Evolutionary conservation across 2,113 vertebrate genomes (phyloP).

Genomic region (Tylochromis polylepis): DNA sequence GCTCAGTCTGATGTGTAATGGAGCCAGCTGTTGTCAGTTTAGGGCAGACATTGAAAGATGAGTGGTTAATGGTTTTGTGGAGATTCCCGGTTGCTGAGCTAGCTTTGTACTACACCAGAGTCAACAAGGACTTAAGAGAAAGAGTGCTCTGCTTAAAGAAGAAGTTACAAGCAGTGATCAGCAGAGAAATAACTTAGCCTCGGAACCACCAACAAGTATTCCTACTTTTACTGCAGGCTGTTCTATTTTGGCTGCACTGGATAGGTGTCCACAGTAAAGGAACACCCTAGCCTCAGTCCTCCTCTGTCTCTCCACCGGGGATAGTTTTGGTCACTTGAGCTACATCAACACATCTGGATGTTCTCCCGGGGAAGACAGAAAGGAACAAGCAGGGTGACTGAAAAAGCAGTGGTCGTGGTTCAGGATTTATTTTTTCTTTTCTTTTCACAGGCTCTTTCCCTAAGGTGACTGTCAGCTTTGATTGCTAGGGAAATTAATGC

Average conservation of each 20-base stretch:
- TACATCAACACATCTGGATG: background rate
- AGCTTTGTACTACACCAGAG: background rate
- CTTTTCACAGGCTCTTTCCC: background rate
- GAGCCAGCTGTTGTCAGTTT: background rate
- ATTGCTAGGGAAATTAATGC: background rate
- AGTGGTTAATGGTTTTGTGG: background rate
- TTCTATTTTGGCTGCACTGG: background rate
- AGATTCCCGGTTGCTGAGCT: background rate
- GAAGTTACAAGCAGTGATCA: background rate
- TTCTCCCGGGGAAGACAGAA: background rate
- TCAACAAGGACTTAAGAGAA: background rate
- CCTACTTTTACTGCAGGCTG: background rate
- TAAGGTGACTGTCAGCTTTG: background rate
- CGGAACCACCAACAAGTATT: background rate
- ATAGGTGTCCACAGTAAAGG: background rate
- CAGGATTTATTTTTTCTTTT: background rate
- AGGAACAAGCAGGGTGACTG: background rate
- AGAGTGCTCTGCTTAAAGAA: background rate
- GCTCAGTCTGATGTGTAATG: background rate
- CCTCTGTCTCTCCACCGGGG: accelerated
- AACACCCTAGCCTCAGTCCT: background rate
- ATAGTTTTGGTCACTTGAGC: background rate
- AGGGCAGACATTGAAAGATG: background rate
- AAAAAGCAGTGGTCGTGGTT: background rate
- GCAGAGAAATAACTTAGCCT: background rate